Evolutionary conservation across 2,113 vertebrate species (phyloP).

Genomic region (Stegostoma tigrinum): DNA sequence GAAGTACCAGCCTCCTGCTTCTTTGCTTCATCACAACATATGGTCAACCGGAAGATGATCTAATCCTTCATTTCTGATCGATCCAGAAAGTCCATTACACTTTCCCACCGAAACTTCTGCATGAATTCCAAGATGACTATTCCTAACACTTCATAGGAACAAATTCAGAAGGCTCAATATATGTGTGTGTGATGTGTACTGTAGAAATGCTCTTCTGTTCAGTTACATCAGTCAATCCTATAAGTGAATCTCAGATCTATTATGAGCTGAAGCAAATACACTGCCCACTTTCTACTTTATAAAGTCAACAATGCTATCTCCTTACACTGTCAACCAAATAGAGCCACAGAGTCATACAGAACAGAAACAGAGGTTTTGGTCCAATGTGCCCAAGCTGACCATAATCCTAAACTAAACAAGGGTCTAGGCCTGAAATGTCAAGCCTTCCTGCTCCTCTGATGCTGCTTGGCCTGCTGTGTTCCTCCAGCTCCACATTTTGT

Average conservation of each 20-base stretch:
- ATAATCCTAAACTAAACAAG: too few relatives aligned
- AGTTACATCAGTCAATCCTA: background rate
- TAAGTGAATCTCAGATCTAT: background rate
- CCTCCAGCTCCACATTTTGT: too few relatives aligned
- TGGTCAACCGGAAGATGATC: background rate
- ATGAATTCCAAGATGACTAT: background rate
- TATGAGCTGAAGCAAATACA: background rate
- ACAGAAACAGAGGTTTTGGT: too few relatives aligned
- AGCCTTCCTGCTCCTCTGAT: too few relatives aligned
- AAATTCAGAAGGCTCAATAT: background rate
- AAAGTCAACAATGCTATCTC: background rate
- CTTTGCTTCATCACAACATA: background rate
- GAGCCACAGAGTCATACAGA: too few relatives aligned
- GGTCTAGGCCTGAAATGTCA: too few relatives aligned
- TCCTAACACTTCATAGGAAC: background rate
- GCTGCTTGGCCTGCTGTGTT: too few relatives aligned
- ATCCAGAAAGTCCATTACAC: background rate
- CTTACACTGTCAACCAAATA: background rate
- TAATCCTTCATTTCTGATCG: background rate
- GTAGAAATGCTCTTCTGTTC: background rate
- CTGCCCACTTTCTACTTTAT: background rate
- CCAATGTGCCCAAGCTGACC: too few relatives aligned
- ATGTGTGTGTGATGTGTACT: background rate
- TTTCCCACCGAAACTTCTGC: background rate
- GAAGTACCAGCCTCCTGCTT: background rate